These are phyloP conservation scores for Prenolepis imparis DNA, from an alignment of 2,888 invertebrate genomes.

Conservation along the genomic window DNA sequence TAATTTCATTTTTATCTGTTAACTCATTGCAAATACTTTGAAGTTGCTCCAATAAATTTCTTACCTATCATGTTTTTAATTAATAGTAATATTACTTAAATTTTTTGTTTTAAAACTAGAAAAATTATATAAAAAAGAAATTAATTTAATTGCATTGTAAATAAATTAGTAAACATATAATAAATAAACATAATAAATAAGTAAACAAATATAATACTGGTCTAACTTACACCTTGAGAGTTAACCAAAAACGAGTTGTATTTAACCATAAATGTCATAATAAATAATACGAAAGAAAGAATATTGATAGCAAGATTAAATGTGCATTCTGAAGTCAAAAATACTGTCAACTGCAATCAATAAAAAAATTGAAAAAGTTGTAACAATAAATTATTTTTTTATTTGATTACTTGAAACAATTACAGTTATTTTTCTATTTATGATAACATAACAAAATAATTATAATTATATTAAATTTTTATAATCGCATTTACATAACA, in stretches of 20 bases:
- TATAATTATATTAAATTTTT: too few relatives aligned
- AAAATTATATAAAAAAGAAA: not conserved
- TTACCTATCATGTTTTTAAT: not conserved
- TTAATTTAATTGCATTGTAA: too few relatives aligned
- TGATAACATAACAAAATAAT: too few relatives aligned
- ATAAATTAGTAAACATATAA: too few relatives aligned
- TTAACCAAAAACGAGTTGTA: conserved; percentile 14
- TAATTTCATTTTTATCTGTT: conserved; percentile 10
- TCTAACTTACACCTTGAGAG: not conserved
- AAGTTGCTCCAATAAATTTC: conserved; percentile 2
- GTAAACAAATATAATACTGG: too few relatives aligned
- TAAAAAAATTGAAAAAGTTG: not conserved
- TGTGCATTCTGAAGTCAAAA: not conserved
- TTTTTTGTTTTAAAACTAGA: not conserved
- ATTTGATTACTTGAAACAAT: not conserved
- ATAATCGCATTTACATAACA: too few relatives aligned
- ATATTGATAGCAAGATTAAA: not conserved
- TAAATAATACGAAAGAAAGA: not conserved
- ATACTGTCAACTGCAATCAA: not conserved
- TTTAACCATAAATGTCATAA: not conserved
- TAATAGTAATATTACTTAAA: not conserved
- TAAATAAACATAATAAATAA: not conserved
- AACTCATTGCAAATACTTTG: not conserved
- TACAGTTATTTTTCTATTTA: not conserved
- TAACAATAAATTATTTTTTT: not conserved